A percentile compares a stretch with the other conserved stretches of the same genome.
Evolutionary conservation across 2,113 vertebrate species (phyloP).

Genomic region (Ictidomys tridecemlineatus): DNA sequence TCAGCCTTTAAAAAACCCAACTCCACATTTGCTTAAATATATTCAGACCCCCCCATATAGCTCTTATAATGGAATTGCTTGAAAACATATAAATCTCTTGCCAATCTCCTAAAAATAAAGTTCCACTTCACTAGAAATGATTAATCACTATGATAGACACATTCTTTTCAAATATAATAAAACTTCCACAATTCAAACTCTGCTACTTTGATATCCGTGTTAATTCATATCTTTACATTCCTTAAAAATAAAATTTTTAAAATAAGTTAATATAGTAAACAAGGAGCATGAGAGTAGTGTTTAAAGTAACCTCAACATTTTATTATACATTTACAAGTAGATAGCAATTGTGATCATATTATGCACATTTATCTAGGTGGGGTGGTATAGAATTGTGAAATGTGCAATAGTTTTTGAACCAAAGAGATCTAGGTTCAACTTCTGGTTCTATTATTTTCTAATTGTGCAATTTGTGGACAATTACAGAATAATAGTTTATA

Average conservation of each 20-base stretch:
- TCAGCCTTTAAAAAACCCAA: slow-evolving; percentile 55
- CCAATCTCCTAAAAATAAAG: slow-evolving; percentile 41
- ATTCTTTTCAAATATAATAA: slow-evolving; percentile 35
- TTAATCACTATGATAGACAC: slow-evolving; percentile 13
- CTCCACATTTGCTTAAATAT: slow-evolving; percentile 61
- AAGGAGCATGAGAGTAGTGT: background rate
- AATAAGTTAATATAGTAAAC: slow-evolving; percentile 13
- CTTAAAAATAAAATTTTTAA: slow-evolving; percentile 15
- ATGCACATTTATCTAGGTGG: background rate
- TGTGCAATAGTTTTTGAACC: slow-evolving; percentile 16
- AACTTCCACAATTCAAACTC: slow-evolving; percentile 32
- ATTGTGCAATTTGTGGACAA: background rate
- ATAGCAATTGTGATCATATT: background rate
- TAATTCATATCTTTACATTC: background rate
- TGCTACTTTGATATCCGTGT: slow-evolving; percentile 34
- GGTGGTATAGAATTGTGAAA: background rate
- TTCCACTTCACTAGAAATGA: slow-evolving; percentile 42
- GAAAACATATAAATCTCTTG: slow-evolving; percentile 54
- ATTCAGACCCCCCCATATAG: slow-evolving; percentile 68
- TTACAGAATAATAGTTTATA: background rate
- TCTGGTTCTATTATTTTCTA: background rate
- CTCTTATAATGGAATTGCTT: slow-evolving; percentile 35
- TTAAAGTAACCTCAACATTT: background rate
- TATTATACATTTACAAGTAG: background rate
- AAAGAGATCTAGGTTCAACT: slow-evolving; percentile 24